These are phyloP conservation scores for Loxodonta africana DNA, from an alignment of 2,113 vertebrate genomes.

Conservation along the genomic window DNA sequence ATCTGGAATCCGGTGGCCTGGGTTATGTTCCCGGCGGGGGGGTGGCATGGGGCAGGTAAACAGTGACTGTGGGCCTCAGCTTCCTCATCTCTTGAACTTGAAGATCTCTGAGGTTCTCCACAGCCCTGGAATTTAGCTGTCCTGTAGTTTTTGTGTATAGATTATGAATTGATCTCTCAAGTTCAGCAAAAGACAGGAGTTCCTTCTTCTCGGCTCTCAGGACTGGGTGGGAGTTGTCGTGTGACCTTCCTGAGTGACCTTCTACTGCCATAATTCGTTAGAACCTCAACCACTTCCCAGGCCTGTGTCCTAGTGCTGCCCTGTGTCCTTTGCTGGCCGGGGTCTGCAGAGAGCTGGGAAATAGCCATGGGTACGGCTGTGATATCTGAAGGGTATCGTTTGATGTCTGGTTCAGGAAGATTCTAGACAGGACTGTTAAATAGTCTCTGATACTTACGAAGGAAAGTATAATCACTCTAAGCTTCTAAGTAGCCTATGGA, in stretches of 20 bases:
- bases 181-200: not conserved
- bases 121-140: not conserved
- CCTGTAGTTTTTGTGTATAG: not conserved
- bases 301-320: not conserved
- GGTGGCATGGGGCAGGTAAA: not conserved
- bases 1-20: not conserved
- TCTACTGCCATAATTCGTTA: not conserved
- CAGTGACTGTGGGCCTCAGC: not conserved
- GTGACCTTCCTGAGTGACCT: not conserved
- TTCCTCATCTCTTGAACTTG: not conserved
- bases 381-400: not conserved
- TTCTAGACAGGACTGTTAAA: not conserved
- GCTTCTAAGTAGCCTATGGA: not conserved
- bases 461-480: not conserved
- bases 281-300: not conserved
- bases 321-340: not conserved
- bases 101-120: not conserved
- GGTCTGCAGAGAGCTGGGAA: not conserved
- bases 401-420: not conserved
- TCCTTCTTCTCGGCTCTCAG: not conserved
- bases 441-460: not conserved
- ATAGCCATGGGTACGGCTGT: not conserved
- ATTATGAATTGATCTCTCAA: conserved; percentile 1
- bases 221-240: not conserved
- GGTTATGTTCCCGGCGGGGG: not conserved